Base-by-base conservation (phyloP, 2,113 vertebrate species). In the Regulus satrapa region DNA sequence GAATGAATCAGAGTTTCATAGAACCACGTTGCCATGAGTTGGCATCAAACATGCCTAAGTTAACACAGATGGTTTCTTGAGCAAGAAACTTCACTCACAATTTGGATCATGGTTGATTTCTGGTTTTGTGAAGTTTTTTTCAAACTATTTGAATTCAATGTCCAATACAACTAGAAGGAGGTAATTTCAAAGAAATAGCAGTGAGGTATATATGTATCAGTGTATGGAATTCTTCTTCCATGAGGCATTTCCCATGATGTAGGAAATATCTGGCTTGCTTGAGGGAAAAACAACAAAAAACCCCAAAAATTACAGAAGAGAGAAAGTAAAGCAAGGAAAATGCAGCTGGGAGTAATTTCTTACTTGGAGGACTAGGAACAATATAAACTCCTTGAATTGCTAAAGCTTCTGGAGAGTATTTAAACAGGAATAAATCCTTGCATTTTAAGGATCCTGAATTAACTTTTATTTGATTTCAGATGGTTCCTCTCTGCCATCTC, bases 1-100 rank as follows among this genome's bases (percentile, higher is more conserved):
- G 18, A 36, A 51, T 76, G 16, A 32, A n/a, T 75, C 71, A 49
- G 82, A 41, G 51, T 38, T 55, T 51, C 67, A 15, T 2, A 41
- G 51, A 74, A 45, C 19, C 45, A 18, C 0, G 0, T 25, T 16
- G 12, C 34, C 48, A 2, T 31, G 49, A 15, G 38, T 58, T 72
- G 32, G 28, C 64, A 45, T 26, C 28, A 43, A 46, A 56, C 17
- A 36, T 23, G 38, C 31, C 21, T 18, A 32, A 61, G 19, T 48
- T 64, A 8, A 54, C 59, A 54, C 21, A 49, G 45, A 16, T 55
- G 34, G 5, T 55, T 95, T 45, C 32, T 24, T 52, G 32, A 46
- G 21, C 7, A 74, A 64, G 36, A 20, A 77, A n/a, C 26, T 66
- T 69, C 11, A 28, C 25, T 32, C 45, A 64, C 7, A 4, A 5